Evolutionary conservation across 64 coral and sea anemone species (phyloP), one percentile per base, ranked within the genome.

Genomic region (Actinia tenebrosa): DNA sequence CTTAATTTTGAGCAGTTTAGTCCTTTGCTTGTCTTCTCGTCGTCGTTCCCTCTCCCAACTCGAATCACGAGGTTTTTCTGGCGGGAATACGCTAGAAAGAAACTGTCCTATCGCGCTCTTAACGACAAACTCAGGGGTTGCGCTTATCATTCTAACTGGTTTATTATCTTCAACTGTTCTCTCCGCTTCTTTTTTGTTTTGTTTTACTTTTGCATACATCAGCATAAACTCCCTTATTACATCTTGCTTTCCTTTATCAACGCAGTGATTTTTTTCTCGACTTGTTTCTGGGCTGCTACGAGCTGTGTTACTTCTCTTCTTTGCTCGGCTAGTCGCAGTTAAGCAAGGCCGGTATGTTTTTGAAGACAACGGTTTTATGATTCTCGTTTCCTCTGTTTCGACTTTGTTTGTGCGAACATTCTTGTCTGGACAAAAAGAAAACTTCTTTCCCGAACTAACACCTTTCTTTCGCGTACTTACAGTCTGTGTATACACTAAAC

Each of bases 201-300:
- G 44, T 85, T 85, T 85, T 54, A 85, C 83, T 64, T 85, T 85
- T 16, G 83, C 83, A 64, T 85, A 85, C 83, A 85, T 85, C 20
- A 85, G 18, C 22, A 85, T 61, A 30, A 85, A 85, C 18, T 85
- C 83, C 26, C 83, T 58, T 63, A 85, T 45, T 6, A 42, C 60
- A 16, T 85, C n/a, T 1, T 81, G 45, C 22, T 81, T 81, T 20
- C 56, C 60, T 37, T 85, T 58, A 25, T 2, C 20, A 6, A 18
- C 19, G 16, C 16, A 59, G 10, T 63, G 60, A 30, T 16, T 54
- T 85, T 62, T 64, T 45, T 85, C 43, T 61, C 18, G 45, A 16
- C 56, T 85, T 2, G 54, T 85, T 58, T 27, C 83, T 53, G 79
- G 79, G 20, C 79, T 50, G 56, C 83, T 61, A 27, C 22, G 46